Evolutionary conservation across 2,797 vertebrate species (phyloP).

Genomic region (Antennarius maculatus): DNA sequence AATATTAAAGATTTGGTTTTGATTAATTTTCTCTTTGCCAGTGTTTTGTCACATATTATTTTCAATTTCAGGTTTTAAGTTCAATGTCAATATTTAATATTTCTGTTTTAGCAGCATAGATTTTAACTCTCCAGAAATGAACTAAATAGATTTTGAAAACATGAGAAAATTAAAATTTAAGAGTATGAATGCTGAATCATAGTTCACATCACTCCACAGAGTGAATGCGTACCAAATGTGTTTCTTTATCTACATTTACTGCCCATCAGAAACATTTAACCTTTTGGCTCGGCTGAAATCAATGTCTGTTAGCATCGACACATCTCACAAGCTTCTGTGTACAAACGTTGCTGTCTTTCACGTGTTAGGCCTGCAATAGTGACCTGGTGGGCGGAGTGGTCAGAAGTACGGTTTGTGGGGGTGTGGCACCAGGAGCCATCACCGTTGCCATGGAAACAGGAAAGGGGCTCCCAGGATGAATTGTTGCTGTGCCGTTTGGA

Average conservation of each 20-base stretch:
- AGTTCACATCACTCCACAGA: not conserved
- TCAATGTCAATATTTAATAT: too few species aligned
- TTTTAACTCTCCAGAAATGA: not conserved
- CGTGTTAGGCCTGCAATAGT: constrained; percentile 20
- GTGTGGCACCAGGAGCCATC: constrained; percentile 80
- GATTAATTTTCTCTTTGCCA: too few species aligned
- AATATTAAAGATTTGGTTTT: too few species aligned
- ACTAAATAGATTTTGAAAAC: not conserved
- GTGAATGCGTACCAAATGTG: not conserved
- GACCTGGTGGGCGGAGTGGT: constrained; percentile 91
- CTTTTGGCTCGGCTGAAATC: constrained; percentile 4
- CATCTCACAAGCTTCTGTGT: not conserved
- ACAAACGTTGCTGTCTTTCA: constrained; percentile 21
- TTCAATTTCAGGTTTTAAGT: not conserved
- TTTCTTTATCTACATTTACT: not conserved
- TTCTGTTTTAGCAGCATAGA: too few species aligned
- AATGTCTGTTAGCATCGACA: constrained; percentile 16
- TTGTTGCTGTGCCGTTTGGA: constrained; percentile 64
- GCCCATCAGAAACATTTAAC: constrained; percentile 5
- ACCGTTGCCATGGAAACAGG: constrained; percentile 86
- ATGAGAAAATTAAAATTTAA: not conserved
- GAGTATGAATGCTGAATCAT: not conserved
- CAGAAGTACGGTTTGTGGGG: constrained; percentile 89
- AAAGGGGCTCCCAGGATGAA: constrained; percentile 81
- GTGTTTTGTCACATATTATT: not conserved